Evolutionary conservation across 2,797 vertebrate genomes (phyloP).

Genomic region (Amblyraja radiata): DNA sequence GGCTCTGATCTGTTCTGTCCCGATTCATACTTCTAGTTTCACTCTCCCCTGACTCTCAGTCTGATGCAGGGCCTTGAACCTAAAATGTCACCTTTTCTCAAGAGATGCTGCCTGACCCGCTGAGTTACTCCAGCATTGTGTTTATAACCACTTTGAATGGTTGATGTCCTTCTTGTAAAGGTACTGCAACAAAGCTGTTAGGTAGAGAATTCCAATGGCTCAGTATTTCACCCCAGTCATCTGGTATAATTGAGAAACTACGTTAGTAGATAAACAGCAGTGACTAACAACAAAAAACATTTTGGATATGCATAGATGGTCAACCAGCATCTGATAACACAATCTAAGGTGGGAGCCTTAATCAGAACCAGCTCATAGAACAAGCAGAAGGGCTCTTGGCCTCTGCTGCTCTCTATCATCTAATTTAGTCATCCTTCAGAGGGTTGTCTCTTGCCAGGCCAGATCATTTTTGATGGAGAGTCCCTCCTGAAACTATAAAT

Average conservation of each 20-base stretch:
- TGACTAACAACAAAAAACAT: background rate
- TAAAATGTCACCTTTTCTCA: too few relatives aligned
- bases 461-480: background rate
- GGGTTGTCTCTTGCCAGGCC: background rate
- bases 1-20: too few relatives aligned
- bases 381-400: background rate
- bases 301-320: background rate
- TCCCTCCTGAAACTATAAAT: background rate
- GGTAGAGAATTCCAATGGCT: too few relatives aligned
- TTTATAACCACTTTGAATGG: too few relatives aligned
- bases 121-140: too few relatives aligned
- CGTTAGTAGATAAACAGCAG: background rate
- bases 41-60: too few relatives aligned
- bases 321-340: background rate
- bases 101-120: too few relatives aligned
- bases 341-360: background rate
- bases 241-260: background rate
- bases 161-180: too few relatives aligned
- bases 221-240: background rate
- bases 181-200: too few relatives aligned
- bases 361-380: background rate
- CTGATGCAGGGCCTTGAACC: too few relatives aligned
- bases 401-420: background rate
- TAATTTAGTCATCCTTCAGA: background rate
- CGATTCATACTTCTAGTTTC: too few relatives aligned